phyloP scores from a whole-genome alignment of 1,140 invertebrate genomes.

The Eumaeus atala region DNA sequence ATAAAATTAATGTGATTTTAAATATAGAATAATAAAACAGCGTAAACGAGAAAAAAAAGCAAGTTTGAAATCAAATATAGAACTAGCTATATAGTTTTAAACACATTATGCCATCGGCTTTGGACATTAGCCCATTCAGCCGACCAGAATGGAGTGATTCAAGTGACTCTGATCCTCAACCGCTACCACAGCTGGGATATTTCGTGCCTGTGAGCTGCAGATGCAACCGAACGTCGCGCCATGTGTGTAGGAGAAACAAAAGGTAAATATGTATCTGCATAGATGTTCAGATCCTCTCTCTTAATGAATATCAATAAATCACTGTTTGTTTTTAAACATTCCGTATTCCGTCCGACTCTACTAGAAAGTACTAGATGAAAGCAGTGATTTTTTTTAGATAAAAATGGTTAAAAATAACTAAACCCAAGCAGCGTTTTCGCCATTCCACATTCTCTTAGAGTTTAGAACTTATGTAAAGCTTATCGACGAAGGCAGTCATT shows the following conservation, averaged over 20 bases:
- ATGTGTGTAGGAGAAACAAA: constrained; percentile 65
- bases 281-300: no score
- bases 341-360: no score
- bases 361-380: no score
- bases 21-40: constrained; percentile 7
- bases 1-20: constrained; percentile 1
- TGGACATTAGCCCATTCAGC: constrained; percentile 54
- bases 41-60: constrained; percentile 11
- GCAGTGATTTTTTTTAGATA: no score
- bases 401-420: no score
- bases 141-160: constrained; percentile 66
- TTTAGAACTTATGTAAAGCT: no score
- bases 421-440: no score
- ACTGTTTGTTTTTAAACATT: no score
- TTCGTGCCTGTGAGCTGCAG: constrained; percentile 64
- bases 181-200: constrained; percentile 65
- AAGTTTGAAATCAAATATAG: not conserved
- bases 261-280: constrained; percentile 36
- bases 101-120: constrained; percentile 50
- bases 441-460: no score
- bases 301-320: no score
- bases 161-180: constrained; percentile 47
- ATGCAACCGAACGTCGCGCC: constrained; percentile 47
- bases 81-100: constrained; percentile 2
- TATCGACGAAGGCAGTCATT: no score